Conservation (phyloP, 2,888 invertebrate genomes). For the Yponomeuta cagnagella region DNA sequence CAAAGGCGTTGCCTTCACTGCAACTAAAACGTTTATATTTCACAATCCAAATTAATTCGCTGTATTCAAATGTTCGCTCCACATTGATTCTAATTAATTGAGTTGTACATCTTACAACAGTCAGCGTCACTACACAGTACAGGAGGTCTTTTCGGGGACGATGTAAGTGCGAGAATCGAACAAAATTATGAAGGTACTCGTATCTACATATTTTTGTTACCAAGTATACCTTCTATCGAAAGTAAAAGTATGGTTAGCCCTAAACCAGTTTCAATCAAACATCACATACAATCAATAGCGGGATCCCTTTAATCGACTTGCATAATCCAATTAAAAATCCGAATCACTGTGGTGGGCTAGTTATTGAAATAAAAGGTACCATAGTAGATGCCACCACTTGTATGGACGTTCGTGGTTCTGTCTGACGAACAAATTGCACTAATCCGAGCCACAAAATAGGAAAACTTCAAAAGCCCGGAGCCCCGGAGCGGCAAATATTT, state of each 20-base stretch:
- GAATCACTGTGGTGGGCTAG: not conserved
- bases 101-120: not conserved
- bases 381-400: not conserved
- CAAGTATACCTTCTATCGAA: not conserved
- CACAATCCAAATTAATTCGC: conserved; percentile 8
- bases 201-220: not conserved
- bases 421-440: not conserved
- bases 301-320: not conserved
- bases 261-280: conserved; percentile 4
- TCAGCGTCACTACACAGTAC: not conserved
- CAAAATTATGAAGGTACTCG: too few species aligned
- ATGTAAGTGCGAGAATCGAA: too few species aligned
- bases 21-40: conserved; percentile 11
- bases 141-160: not conserved
- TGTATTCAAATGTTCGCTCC: not conserved
- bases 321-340: not conserved
- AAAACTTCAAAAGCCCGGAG: too few species aligned
- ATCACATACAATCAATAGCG: not conserved
- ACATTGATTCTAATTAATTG: not conserved
- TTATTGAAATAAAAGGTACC: not conserved
- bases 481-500: too few species aligned
- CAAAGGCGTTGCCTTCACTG: not conserved
- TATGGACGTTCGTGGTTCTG: not conserved
- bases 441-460: not conserved
- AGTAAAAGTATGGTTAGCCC: not conserved